Evolutionary conservation across 2,113 vertebrate species (phyloP), one percentile per base, ranked within the genome.

Genomic region (Malurus alboscapulatus): DNA sequence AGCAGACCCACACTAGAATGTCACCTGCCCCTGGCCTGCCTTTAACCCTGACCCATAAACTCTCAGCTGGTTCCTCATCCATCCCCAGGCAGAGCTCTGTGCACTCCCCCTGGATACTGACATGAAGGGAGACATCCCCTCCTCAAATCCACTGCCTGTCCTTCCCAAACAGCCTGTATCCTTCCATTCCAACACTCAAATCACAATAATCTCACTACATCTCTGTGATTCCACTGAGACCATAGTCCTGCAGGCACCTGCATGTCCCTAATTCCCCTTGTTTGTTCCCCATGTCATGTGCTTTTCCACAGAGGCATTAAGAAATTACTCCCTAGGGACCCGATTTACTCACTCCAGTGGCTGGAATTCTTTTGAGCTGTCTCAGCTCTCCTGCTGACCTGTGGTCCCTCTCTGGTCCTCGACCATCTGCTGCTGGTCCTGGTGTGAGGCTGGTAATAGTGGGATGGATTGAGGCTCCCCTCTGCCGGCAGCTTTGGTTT

Each of bases 1-100:
- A 59, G 26, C 17, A 32, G 45, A 17, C 21, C 8, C 0, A 0
- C 7, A 12, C 18, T 22, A 7, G 19, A 34, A 25, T 18, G 9
- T 44, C 26, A 36, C 10, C 22, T 59, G 21, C 38, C 27, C 12
- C n/a, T 68, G 38, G 7, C 32, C 27, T 53, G 14, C 19, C 12
- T 38, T 53, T n/a, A n/a, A 24, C 61, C 54, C 26, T 61, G 54
- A 32, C 27, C 12, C 27, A 22, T 27, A 21, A 53, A 4, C 9
- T 59, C 54, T 18, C 38, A 53, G 17, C 1, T 36, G 14, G 20
- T 26, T 22, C 26, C 26, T 36, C 36, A 34, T 21, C 34, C 44
- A 18, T 22, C 14, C 10, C 13, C 36, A 50, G 7, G 12, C 25
- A 42, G 42, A 63, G 20, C 9, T 72, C 48, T 3, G 5, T 34